Evolutionary conservation across 2,888 invertebrate genomes (phyloP), one percentile per base, ranked within the genome.

Genomic region (Smittia aterrima): DNA sequence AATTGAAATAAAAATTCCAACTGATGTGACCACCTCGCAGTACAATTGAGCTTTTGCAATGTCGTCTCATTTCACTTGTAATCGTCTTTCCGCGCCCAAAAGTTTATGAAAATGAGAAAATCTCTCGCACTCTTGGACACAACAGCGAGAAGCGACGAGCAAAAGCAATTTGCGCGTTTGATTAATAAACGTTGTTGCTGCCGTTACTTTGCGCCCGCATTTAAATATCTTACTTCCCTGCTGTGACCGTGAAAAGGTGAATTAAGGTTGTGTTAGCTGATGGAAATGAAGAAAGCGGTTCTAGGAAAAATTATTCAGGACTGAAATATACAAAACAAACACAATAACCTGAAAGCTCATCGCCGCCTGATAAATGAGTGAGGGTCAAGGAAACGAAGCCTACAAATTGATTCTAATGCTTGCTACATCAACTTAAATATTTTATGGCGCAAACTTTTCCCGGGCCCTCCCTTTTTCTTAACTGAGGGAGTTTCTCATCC

Each of bases 381-480:
- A 22, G 58, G n/a, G 22, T 7, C 18, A 58, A 22, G 4, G 53
- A 22, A 67, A 53, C 16, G n/a, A 70, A 70, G 47, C 40, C 40
- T 70, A 70, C 68, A 53, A 70, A 70, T 70, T 70, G 68, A 70
- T 70, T 70, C 24, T 70, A 70, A 70, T 70, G 68, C 68, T 40
- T 47, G 68, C 68, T 40, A 38, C 47, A 70, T 70, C 53, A 53
- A 70, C 47, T 53, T 70, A 24, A 70, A 70, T 70, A 70, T 70
- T 70, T 70, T 70, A 70, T 70, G 53, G 25, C 53, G 41, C 20
- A 70, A 70, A 70, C 47, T 70, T 70, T 70, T 70, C 38, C 22
- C 7, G 27, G n/a, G n/a, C n/a, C n/a, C 67, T 20, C 27, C n/a
- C n/a, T 66, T 11, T 27, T n/a, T 2, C 47, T 47, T 13, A 47